A percentile compares a stretch with the other conserved stretches of the same genome.
Evolutionary conservation across 2,888 invertebrate genomes (phyloP).

Genomic region (Zaprionus obscuricornis): DNA sequence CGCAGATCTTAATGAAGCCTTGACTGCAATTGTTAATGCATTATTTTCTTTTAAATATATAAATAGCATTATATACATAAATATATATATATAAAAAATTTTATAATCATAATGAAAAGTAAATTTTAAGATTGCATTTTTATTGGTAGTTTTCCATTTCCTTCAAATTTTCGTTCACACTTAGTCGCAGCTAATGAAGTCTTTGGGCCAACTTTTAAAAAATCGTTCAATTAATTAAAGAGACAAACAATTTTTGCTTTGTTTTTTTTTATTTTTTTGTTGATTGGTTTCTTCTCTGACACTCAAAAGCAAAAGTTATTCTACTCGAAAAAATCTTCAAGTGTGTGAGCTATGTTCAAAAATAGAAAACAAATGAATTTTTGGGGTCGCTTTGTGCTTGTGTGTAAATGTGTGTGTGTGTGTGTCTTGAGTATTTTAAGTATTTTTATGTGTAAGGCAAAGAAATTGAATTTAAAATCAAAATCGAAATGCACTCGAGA

Average conservation of each 20-base stretch:
- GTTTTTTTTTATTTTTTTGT: not conserved
- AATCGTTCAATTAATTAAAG: conserved; percentile 36
- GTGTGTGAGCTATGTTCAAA: conserved; percentile 38
- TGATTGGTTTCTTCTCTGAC: no score
- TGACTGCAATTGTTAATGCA: not conserved
- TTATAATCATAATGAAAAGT: conserved; percentile 12
- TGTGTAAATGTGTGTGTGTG: conserved; percentile 1
- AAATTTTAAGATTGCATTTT: conserved; percentile 1
- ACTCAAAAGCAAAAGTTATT: conserved; percentile 19
- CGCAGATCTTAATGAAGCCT: conserved; percentile 33
- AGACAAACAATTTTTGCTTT: conserved; percentile 23
- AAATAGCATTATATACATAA: no score
- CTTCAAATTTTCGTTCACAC: conserved; percentile 8
- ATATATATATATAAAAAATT: not conserved
- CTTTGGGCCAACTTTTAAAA: conserved; percentile 15
- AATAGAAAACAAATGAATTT: conserved; percentile 44
- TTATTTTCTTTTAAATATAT: no score
- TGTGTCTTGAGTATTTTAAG: conserved; percentile 26
- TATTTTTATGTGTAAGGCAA: conserved; percentile 16
- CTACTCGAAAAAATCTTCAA: conserved; percentile 27
- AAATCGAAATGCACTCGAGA: conserved; percentile 66
- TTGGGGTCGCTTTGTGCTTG: conserved; percentile 21
- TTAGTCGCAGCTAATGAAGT: no score
- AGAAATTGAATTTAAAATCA: conserved; percentile 34
- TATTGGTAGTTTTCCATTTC: conserved; percentile 1